phyloP scores from a whole-genome alignment of 2,888 invertebrate species.

The Cephus runcator region DNA sequence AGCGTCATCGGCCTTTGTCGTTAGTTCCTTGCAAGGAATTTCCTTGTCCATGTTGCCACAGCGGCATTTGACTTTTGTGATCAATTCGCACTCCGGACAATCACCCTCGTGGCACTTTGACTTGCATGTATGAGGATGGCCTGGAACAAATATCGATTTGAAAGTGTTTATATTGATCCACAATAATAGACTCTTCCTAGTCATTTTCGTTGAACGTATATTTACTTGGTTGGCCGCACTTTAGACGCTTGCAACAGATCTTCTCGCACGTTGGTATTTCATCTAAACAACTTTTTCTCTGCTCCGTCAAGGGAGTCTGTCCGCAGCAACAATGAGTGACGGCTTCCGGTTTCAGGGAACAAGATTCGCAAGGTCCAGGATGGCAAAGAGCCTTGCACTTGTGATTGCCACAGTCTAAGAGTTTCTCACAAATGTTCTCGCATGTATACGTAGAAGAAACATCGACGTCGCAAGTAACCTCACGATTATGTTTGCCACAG shows the following conservation, averaged over 20 bases:
- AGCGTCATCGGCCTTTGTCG: conserved; percentile 77
- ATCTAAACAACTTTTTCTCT: conserved; percentile 80
- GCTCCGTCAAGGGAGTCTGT: conserved; percentile 69
- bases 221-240: conserved; percentile 65
- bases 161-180: not conserved
- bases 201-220: conserved; percentile 21
- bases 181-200: not conserved
- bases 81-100: conserved; percentile 82
- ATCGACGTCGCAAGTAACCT: conserved; percentile 73
- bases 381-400: conserved; percentile 77
- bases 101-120: conserved; percentile 75
- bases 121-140: conserved; percentile 77
- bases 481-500: conserved; percentile 74
- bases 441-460: conserved; percentile 71
- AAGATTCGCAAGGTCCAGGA: conserved; percentile 73
- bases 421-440: conserved; percentile 71
- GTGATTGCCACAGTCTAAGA: conserved; percentile 77
- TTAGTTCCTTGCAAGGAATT: conserved; percentile 79
- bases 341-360: conserved; percentile 71
- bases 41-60: conserved; percentile 88
- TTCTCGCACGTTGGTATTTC: conserved; percentile 84
- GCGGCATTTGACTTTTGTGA: conserved; percentile 82
- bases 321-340: conserved; percentile 83
- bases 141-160: conserved; percentile 36
- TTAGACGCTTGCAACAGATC: conserved; percentile 64